Conservation (phyloP, 2,888 invertebrate species). For the Brenthis daphne region DNA sequence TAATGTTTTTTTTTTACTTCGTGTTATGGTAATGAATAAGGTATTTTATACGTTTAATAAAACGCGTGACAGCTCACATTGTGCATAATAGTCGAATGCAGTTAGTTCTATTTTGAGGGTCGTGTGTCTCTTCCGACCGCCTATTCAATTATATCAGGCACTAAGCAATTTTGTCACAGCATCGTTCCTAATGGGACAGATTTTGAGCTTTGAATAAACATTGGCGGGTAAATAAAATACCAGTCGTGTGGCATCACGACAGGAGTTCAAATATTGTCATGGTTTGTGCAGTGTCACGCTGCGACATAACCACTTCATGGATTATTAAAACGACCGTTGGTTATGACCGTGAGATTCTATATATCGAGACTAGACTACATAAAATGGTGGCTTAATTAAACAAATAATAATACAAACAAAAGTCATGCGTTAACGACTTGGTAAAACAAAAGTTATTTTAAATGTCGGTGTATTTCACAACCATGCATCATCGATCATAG, state of each 20-base stretch:
- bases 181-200: constrained; percentile 72
- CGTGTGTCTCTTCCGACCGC: constrained; percentile 75
- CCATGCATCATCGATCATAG: constrained; percentile 48
- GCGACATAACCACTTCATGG: constrained; percentile 53
- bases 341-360: constrained; percentile 53
- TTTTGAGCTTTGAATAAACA: constrained; percentile 71
- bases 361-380: background rate
- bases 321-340: constrained; percentile 57
- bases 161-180: constrained; percentile 65
- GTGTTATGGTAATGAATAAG: constrained; percentile 53
- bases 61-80: constrained; percentile 46
- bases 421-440: constrained; percentile 51
- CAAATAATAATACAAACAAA: constrained; percentile 10
- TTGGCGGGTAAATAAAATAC: constrained; percentile 62
- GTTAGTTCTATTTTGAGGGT: constrained; percentile 62
- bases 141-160: constrained; percentile 74
- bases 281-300: constrained; percentile 57
- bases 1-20: constrained; percentile 51
- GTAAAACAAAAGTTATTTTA: constrained; percentile 65
- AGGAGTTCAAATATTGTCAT: constrained; percentile 71
- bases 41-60: constrained; percentile 62
- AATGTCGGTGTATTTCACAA: constrained; percentile 55
- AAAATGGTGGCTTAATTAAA: background rate
- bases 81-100: constrained; percentile 66
- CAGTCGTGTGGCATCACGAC: constrained; percentile 74